Base-by-base conservation (phyloP, 2,797 vertebrate species). In the Xenopus petersii region DNA sequence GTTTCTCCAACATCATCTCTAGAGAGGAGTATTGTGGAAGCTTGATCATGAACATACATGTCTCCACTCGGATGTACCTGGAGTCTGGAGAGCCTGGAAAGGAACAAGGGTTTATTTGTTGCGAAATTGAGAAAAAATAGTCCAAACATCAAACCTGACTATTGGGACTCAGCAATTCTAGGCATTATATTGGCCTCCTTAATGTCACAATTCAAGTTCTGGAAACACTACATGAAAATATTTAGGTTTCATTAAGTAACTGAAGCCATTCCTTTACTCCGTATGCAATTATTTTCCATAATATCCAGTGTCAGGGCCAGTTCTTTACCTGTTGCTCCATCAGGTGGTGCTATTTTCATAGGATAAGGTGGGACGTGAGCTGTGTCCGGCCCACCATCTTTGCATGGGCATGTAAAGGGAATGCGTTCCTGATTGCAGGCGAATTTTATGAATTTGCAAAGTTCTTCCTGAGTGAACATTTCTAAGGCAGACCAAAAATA, bases 31-130 rank as follows among this genome's bases (percentile, higher is more conserved):
- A 98, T 89, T 99, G 97, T 0, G 97, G 97, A 12, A 99, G 95
- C 79, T 99, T 99, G 84, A 99, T 93, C 97, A 99, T 99, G 83
- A 99, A 99, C 97, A 99, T 98, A 82, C 97, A 98, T 30, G 97
- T 99, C 87, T 98, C 97, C 65, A 99, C 97, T 0, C 96, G 94
- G 83, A 99, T 97, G 88, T 98, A 96, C 64, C 97, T 94, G 0
- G 92, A 93, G 81, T 99, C 97, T 0, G 96, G 94, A 59, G 95
- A 95, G 58, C 97, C 97, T 98, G 82, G 0, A 0, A 1, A 62
- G 46, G 26, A 16, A 56, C 1, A 1, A 6, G 36, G 36, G 36
- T 5, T 42, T 42, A 42, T 42, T 42, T 6, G 36, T 42, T 36
- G 6, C 0, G 6, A 3, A 6, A 3, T 36, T 21, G 21, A 30